Evolutionary conservation across 2,888 invertebrate genomes (phyloP), one percentile per base, ranked within the genome.

Genomic region (Miltochrista miniata): DNA sequence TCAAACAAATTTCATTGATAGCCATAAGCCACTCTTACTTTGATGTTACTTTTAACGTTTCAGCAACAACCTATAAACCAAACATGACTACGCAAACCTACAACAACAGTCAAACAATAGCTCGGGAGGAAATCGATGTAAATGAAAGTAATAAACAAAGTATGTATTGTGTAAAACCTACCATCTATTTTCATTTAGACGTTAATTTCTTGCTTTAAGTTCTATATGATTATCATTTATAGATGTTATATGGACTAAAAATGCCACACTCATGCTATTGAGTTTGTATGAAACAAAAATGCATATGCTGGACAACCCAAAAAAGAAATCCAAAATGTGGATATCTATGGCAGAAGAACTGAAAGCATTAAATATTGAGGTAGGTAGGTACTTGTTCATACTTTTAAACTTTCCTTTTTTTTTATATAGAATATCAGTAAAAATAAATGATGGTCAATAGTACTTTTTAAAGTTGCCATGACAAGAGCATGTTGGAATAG

Each of bases 321-420:
- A 85, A 71, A 85, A 83, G 69, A 85, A 85, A 72, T 81, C 85
- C 7, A 83, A 85, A 71, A 83, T 85, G 83, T 85, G 85, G 85
- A 65, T 72, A 30, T 79, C 83, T 59, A 85, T 85, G 60, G 79
- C 85, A 45, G 84, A 83, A 65, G 85, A 85, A 66, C 68, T 85
- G 37, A 84, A 82, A 63, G 62, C 79, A 15, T 66, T 83, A 48
- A 78, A 75, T 62, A 68, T 85, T 53, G 85, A 81, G 77, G 83
- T 83, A 55, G n/a, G n/a, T n/a, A n/a, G n/a, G n/a, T n/a, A n/a
- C n/a, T n/a, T n/a, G n/a, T n/a, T n/a, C n/a, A n/a, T n/a, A 34
- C n/a, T 9, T 30, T 24, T 5, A 9, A 7, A 14, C n/a, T n/a
- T n/a, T n/a, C n/a, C n/a, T n/a, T n/a, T n/a, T n/a, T n/a, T n/a